phyloP scores from a whole-genome alignment of 2,888 invertebrate genomes.

The Gymnosoma rotundatum region DNA sequence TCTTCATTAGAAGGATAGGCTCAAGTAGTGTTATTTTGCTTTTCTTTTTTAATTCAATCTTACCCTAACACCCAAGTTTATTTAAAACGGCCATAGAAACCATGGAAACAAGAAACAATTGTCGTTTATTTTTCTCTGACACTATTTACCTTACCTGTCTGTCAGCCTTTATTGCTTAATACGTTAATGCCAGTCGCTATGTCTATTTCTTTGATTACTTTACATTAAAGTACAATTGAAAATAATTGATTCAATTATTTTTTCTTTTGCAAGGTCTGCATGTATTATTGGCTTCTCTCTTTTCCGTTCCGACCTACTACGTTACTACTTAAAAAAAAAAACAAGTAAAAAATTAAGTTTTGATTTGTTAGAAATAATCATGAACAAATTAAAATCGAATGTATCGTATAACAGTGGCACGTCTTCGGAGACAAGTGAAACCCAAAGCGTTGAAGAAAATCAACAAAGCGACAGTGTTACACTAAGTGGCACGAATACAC shows the following conservation, averaged over 20 bases:
- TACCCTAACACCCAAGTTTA: not conserved
- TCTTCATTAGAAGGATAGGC: too few relatives aligned
- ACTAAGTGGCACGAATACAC: constrained; percentile 52
- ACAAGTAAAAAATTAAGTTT: constrained; percentile 32
- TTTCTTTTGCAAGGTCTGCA: not conserved
- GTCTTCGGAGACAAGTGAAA: constrained; percentile 80
- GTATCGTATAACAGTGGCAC: constrained; percentile 78
- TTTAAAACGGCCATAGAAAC: constrained; percentile 13
- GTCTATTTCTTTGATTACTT: constrained; percentile 29
- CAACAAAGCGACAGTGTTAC: constrained; percentile 63
- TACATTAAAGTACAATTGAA: constrained; percentile 53
- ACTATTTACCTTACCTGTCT: constrained; percentile 1
- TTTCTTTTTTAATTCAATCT: not conserved
- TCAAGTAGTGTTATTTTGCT: too few relatives aligned
- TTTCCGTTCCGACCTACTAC: not conserved
- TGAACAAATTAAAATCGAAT: constrained; percentile 68
- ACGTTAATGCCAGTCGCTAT: constrained; percentile 2
- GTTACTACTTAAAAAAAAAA: not conserved
- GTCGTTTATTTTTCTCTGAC: not conserved
- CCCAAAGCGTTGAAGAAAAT: constrained; percentile 79
- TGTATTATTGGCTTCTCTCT: not conserved
- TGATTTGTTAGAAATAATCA: constrained; percentile 62
- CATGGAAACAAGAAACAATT: constrained; percentile 43
- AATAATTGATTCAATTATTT: constrained; percentile 65
- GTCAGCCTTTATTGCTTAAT: not conserved